These are phyloP conservation scores for Lepidurus couesii DNA, from an alignment of 1,140 invertebrate genomes.

Conservation along the genomic window DNA sequence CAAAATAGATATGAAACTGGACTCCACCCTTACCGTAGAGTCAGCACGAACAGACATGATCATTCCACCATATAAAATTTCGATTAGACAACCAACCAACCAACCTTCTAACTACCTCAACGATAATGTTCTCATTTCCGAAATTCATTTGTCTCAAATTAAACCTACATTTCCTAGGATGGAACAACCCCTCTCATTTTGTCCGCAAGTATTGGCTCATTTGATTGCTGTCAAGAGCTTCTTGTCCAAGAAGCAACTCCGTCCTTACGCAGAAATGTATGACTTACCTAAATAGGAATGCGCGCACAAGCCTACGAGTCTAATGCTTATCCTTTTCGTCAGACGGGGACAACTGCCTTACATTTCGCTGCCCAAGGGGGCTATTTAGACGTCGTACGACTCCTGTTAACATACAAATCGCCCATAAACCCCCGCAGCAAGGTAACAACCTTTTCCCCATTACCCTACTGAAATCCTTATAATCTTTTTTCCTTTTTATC, in stretches of 20 bases:
- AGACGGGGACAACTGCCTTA: slow-evolving; percentile 85
- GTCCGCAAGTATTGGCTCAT: slow-evolving; percentile 79
- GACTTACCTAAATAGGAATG: slow-evolving; percentile 25
- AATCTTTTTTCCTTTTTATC: background rate
- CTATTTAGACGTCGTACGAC: slow-evolving; percentile 69
- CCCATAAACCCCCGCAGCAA: slow-evolving; percentile 71
- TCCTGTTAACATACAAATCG: slow-evolving; percentile 69
- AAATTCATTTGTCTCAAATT: too few species aligned
- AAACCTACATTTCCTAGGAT: slow-evolving; percentile 57
- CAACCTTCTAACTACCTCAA: background rate
- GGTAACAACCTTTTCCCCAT: slow-evolving; percentile 52
- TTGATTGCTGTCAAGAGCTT: slow-evolving; percentile 76
- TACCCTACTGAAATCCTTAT: background rate
- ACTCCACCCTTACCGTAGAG: background rate
- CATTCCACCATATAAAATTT: background rate
- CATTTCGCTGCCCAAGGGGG: slow-evolving; percentile 90
- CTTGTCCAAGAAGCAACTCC: slow-evolving; percentile 83
- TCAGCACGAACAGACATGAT: background rate
- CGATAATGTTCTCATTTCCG: background rate
- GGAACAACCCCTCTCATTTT: slow-evolving; percentile 86
- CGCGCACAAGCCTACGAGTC: background rate
- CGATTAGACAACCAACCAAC: background rate
- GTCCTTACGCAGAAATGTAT: slow-evolving; percentile 67
- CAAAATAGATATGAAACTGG: background rate
- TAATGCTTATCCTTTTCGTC: slow-evolving; percentile 23